Evolutionary conservation across 2,797 vertebrate species (phyloP), one percentile per base, ranked within the genome.

Genomic region (Neostethus bicornis): DNA sequence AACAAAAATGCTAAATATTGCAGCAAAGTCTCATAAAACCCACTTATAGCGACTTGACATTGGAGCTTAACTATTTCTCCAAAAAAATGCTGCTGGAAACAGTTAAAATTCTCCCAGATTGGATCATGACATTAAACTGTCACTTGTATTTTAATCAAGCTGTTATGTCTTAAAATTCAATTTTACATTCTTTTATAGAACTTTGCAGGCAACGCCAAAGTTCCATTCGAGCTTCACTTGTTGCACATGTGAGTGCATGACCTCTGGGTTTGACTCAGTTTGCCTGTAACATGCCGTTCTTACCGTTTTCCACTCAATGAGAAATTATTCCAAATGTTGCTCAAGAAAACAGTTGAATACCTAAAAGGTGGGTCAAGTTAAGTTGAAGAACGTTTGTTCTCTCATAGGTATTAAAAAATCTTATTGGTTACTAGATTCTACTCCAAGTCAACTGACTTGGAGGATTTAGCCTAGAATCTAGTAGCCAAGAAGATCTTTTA

Each of bases 401-500:
- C 86, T 76, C 88, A 87, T 87, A 83, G 89, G 87, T 83, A n/a
- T n/a, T n/a, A n/a, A n/a, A n/a, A n/a, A n/a, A n/a, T n/a, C n/a
- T n/a, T n/a, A n/a, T n/a, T n/a, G n/a, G n/a, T n/a, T n/a, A n/a
- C n/a, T n/a, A n/a, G n/a, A n/a, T n/a, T n/a, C n/a, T n/a, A n/a
- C n/a, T n/a, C n/a, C n/a, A n/a, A n/a, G n/a, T n/a, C n/a, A 88
- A 92, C 91, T 90, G 92, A 92, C 90, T 93, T 93, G 91, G 90
- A 88, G 90, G 92, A 93, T 85, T 92, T 87, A 91, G 90, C 90
- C 91, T 89, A 92, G 92, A 94, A 94, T 84, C 66, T 91, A 91
- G 92, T 92, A 94, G 92, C 91, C 94, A 92, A 92, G 93, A 92
- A 90, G 93, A 94, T 94, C 94, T 95, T 95, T 95, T 95, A 95